Percentiles rank a stretch among this genome's conserved stretches.
phyloP scores from a whole-genome alignment of 2,888 invertebrate species.

The Rotaria macrura region DNA sequence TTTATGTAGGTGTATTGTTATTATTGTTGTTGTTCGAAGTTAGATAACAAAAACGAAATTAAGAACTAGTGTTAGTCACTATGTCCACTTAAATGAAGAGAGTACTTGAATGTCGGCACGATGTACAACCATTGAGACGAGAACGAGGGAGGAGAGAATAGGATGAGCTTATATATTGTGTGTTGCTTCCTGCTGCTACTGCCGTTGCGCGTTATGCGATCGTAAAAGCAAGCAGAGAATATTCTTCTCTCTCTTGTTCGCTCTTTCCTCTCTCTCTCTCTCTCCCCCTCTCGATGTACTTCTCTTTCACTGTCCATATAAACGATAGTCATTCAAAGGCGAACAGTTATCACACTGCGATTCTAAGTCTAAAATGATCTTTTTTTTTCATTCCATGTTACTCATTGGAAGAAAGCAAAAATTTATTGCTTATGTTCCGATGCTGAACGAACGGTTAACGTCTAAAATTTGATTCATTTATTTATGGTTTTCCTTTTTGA shows the following conservation, averaged over 20 bases:
- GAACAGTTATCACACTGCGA: neutral
- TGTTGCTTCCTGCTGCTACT: conserved; percentile 7
- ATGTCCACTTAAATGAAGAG: conserved; percentile 6
- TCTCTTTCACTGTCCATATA: neutral
- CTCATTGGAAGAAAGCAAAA: neutral
- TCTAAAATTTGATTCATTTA: neutral
- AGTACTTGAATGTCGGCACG: neutral
- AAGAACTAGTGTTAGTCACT: neutral
- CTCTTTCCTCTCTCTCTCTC: neutral
- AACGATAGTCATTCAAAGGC: neutral
- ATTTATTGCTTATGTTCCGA: neutral
- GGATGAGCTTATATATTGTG: neutral
- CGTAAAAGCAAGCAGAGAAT: neutral
- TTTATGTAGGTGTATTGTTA: too few relatives aligned
- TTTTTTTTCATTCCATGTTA: neutral
- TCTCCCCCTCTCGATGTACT: neutral
- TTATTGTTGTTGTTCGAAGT: neutral
- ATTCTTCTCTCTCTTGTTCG: neutral
- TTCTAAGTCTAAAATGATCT: neutral
- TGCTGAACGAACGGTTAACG: neutral
- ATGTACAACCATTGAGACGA: neutral
- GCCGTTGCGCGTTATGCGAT: neutral
- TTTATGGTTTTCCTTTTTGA: neutral
- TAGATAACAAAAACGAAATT: neutral
- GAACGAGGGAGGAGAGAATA: neutral